phyloP scores from a whole-genome alignment of 2,888 invertebrate species.

The Eupithecia pulchellata region DNA sequence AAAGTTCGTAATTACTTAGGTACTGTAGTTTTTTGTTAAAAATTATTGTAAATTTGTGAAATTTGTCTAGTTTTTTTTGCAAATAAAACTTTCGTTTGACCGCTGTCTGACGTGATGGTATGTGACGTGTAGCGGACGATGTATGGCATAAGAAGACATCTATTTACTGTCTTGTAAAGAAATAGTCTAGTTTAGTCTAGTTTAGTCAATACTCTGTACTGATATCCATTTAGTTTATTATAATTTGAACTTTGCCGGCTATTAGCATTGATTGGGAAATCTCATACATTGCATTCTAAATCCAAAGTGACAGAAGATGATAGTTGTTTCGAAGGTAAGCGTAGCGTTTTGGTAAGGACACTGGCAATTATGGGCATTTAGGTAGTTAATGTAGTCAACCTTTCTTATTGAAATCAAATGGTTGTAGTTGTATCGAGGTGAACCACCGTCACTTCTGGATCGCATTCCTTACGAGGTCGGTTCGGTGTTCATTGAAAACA shows the following conservation, averaged over 20 bases:
- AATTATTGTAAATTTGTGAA: too few relatives aligned
- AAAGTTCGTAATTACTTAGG: not conserved
- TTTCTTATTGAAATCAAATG: slow-evolving; percentile 65
- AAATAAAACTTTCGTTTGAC: not conserved
- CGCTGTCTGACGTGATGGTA: not conserved
- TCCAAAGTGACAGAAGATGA: not conserved
- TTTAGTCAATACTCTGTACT: too few relatives aligned
- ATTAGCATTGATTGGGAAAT: not conserved
- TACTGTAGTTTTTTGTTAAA: too few relatives aligned
- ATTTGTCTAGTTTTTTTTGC: not conserved
- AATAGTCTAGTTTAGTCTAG: not conserved
- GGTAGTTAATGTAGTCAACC: slow-evolving; percentile 55
- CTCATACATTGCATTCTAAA: not conserved
- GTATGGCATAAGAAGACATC: not conserved
- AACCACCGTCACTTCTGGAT: slow-evolving; percentile 58
- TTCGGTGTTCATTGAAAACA: slow-evolving; percentile 33
- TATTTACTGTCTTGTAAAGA: not conserved
- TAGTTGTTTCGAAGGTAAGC: slow-evolving; percentile 4
- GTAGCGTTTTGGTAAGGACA: not conserved
- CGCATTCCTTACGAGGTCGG: slow-evolving; percentile 52
- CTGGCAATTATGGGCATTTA: slow-evolving; percentile 30
- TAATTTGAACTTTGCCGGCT: not conserved
- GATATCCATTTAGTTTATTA: not conserved
- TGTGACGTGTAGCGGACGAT: not conserved
- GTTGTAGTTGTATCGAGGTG: slow-evolving; percentile 60